phyloP scores from a whole-genome alignment of 2,113 vertebrate genomes.

The Axis porcinus region DNA sequence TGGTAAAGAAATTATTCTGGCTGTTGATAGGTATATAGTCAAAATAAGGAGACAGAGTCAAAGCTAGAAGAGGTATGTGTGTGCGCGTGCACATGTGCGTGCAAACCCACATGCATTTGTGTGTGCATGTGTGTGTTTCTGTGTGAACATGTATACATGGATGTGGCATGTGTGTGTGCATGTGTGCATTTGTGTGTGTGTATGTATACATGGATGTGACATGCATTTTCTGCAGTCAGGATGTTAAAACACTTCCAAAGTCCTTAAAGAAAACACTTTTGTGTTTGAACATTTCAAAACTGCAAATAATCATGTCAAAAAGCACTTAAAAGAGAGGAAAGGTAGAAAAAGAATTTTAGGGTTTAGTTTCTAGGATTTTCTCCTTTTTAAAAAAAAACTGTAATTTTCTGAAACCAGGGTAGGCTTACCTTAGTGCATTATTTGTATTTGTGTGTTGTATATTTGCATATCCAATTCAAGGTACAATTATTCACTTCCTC shows the following conservation, averaged over 20 bases:
- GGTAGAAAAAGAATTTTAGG: neutral
- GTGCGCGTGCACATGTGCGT: fast-evolving
- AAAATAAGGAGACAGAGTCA: neutral
- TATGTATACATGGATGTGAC: neutral
- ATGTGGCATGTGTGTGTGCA: neutral
- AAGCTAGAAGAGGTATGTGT: neutral
- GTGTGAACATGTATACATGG: neutral
- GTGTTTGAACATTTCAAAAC: neutral
- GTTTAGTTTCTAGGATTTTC: neutral
- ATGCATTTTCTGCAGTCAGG: neutral
- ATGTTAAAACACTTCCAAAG: neutral
- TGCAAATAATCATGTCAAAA: neutral
- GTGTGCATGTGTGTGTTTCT: neutral
- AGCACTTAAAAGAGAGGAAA: neutral
- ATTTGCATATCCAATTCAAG: neutral
- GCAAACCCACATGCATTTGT: neutral
- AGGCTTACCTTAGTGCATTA: neutral
- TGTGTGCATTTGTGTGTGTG: no score
- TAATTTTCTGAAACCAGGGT: neutral
- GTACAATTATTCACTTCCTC: neutral
- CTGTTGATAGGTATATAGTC: neutral
- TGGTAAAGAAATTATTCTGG: neutral
- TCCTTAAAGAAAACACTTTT: neutral
- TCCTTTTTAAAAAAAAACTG: neutral
- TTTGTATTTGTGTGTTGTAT: neutral